Evolutionary conservation across 2,113 vertebrate species (phyloP).

Genomic region (Leucopsar rothschildi): DNA sequence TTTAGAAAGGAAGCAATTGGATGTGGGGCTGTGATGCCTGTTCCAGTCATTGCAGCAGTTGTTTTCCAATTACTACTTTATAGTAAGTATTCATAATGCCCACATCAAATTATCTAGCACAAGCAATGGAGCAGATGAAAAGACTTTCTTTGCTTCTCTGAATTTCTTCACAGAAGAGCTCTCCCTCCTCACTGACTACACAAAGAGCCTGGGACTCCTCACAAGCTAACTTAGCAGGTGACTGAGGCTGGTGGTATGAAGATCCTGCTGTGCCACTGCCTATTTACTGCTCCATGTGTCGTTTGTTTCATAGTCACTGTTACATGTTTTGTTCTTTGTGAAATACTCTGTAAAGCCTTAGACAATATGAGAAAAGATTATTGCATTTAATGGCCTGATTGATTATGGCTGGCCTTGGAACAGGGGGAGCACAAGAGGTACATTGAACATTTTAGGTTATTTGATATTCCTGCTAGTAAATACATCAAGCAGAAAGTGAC

Average conservation of each 20-base stretch:
- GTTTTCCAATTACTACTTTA: neutral
- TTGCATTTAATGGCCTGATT: neutral
- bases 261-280: neutral
- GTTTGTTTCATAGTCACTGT: neutral
- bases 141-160: neutral
- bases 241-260: neutral
- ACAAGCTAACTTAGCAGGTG: neutral
- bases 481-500: slow-evolving; percentile 15
- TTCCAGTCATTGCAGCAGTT: neutral
- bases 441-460: neutral
- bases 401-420: neutral
- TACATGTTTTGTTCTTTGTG: neutral
- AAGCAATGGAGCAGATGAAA: neutral
- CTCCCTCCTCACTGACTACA: neutral
- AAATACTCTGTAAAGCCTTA: neutral
- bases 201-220: neutral
- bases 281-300: neutral
- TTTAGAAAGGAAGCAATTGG: neutral
- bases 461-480: slow-evolving; percentile 24
- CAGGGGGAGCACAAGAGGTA: neutral
- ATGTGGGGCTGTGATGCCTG: neutral
- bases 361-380: neutral
- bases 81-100: neutral
- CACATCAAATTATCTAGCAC: neutral
- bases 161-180: neutral